Percentiles rank a stretch among this genome's conserved stretches.
Evolutionary conservation across 2,888 invertebrate genomes (phyloP).

Genomic region (Philopedon plagiatum): DNA sequence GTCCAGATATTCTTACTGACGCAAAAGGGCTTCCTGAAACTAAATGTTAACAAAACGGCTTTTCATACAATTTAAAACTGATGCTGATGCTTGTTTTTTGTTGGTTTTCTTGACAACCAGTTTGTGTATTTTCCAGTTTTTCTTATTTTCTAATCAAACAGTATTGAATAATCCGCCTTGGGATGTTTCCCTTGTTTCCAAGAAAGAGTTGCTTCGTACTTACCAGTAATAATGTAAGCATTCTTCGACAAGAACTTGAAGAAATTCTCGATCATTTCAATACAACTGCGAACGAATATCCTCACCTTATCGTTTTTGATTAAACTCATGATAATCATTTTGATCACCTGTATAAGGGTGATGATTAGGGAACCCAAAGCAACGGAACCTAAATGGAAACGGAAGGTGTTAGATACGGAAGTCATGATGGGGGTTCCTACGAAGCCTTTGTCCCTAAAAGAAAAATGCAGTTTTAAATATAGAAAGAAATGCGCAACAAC

Average conservation of each 20-base stretch:
- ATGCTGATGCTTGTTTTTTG: too few species aligned
- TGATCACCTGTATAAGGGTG: constrained; percentile 55
- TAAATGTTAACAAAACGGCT: too few species aligned
- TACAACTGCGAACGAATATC: constrained; percentile 42
- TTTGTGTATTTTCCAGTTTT: too few species aligned
- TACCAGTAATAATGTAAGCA: constrained; percentile 54
- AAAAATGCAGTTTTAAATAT: constrained; percentile 11
- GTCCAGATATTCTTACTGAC: too few species aligned
- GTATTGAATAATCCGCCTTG: too few species aligned
- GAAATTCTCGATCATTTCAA: constrained; percentile 51
- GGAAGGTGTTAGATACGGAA: constrained; percentile 52
- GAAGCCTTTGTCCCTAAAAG: constrained; percentile 55
- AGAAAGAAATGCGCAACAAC: neutral
- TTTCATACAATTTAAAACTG: too few species aligned
- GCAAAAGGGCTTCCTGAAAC: too few species aligned
- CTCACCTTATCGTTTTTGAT: constrained; percentile 50
- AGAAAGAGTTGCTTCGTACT: too few species aligned
- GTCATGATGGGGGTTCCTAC: constrained; percentile 54
- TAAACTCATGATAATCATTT: constrained; percentile 48
- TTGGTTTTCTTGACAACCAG: too few species aligned
- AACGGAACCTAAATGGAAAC: constrained; percentile 57
- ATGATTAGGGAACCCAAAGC: constrained; percentile 58
- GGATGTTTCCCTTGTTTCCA: too few species aligned
- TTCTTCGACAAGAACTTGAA: constrained; percentile 59
- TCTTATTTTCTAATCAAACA: too few species aligned